Evolutionary conservation across 2,797 vertebrate species (phyloP), one percentile per base, ranked within the genome.

Genomic region (Silurus lanzhouensis): DNA sequence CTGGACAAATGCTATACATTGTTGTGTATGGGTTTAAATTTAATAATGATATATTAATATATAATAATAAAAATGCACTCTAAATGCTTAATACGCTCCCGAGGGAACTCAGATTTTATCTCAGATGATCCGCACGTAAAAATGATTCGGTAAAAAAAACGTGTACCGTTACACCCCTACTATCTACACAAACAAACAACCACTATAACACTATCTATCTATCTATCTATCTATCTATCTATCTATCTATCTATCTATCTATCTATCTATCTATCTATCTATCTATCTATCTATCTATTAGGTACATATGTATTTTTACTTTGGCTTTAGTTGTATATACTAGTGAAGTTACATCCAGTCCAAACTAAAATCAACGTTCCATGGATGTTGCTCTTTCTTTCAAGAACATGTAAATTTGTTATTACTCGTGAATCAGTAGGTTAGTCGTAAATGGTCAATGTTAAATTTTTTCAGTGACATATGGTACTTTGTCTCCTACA

Each of bases 401-500:
- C 52, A 9, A 38, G 27, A 3, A 14, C 5, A 6, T 25, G 20
- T 71, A 48, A 72, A 72, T 6, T 46, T 70, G 5, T 55, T 52
- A 25, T 25, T 57, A 60, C 25, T 77, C n/a, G 14, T 77, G 19
- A 77, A 52, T 52, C 48, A 52, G 38, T 38, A 52, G 10, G 48
- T 52, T 52, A 52, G 48, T 10, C 6, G 1, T 52, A 52, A 7
- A 52, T 52, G 17, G 60, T 31, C 75, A 20, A 25, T 78, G 20
- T 44, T 15, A 48, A 48, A 78, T 60, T 63, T 61, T 9, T 60
- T 27, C 10, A 60, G 7, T 78, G 57, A 60, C 60, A 46, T 46
- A 44, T 79, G 77, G 6, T 8, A 17, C 60, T 52, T 66, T 66
- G 74, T 27, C 89, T 25, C 79, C 60, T 89, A 19, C 68, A 95